Conservation (phyloP, 2,113 vertebrate species). For the Melanotaenia duboulayi region DNA sequence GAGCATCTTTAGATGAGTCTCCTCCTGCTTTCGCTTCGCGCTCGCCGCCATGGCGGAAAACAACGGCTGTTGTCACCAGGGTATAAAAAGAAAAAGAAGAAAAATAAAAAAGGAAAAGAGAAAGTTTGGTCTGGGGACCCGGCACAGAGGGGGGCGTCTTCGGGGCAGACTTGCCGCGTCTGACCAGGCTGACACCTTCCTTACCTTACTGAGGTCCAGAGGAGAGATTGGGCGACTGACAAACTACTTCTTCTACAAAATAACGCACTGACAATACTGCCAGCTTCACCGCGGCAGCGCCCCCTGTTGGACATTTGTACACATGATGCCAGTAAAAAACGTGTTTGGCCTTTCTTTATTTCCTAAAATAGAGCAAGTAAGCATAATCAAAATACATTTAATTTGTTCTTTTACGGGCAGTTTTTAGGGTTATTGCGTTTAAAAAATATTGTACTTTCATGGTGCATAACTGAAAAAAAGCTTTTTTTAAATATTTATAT, state of each 20-base stretch:
- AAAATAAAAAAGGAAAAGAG: too few species aligned
- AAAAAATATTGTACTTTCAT: too few species aligned
- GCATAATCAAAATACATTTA: too few species aligned
- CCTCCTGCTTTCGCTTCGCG: constrained; percentile 97
- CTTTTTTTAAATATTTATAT: too few species aligned
- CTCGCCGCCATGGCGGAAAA: constrained; percentile 90
- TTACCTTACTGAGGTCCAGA: constrained; percentile 55
- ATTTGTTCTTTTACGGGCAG: too few species aligned
- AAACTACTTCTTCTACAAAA: constrained; percentile 54
- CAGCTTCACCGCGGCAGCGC: constrained; percentile 29
- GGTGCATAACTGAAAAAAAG: too few species aligned
- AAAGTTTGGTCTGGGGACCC: constrained; percentile 27
- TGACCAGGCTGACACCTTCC: constrained; percentile 60
- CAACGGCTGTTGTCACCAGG: constrained; percentile 22
- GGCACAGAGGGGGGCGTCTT: constrained; percentile 49
- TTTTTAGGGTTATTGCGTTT: too few species aligned
- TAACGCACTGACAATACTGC: not conserved
- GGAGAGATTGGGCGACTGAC: constrained; percentile 53
- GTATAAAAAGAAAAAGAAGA: too few species aligned
- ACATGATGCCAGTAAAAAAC: too few species aligned
- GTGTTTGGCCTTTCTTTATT: too few species aligned
- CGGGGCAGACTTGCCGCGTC: constrained; percentile 44
- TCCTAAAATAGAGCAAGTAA: too few species aligned
- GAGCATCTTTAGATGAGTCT: constrained; percentile 97
- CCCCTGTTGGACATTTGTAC: constrained; percentile 60